Percentiles rank a stretch among this genome's conserved stretches.
Evolutionary conservation across 2,888 invertebrate species (phyloP).

Genomic region (Laothoe populi): DNA sequence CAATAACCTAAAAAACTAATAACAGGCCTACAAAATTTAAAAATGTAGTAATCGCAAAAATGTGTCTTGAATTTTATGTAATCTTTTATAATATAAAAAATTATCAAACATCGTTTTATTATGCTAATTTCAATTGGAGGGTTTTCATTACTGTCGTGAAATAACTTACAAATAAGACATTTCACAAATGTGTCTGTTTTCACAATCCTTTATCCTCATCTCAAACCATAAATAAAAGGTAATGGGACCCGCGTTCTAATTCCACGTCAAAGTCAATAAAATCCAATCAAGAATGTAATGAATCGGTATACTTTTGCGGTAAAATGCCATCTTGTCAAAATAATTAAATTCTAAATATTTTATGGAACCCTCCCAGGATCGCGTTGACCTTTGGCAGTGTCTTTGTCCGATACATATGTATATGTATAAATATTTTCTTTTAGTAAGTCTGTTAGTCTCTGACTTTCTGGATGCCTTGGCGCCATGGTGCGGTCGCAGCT

Average conservation of each 20-base stretch:
- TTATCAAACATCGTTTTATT: background rate
- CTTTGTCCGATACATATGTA: background rate
- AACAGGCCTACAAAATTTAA: too few relatives aligned
- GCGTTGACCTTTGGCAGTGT: background rate
- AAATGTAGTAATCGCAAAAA: too few relatives aligned
- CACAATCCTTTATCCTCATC: background rate
- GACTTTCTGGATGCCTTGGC: background rate
- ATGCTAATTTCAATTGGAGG: background rate
- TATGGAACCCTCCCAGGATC: background rate
- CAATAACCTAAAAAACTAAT: too few relatives aligned
- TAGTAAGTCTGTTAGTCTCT: background rate
- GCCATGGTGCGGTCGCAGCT: background rate
- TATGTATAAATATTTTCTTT: background rate
- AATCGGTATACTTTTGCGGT: slow-evolving; percentile 1
- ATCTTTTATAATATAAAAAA: too few relatives aligned
- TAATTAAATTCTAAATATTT: background rate
- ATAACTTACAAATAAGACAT: slow-evolving; percentile 10
- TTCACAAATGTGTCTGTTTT: background rate
- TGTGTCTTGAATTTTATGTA: too few relatives aligned
- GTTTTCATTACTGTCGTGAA: background rate
- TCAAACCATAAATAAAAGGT: background rate
- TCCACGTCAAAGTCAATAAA: background rate
- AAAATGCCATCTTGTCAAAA: slow-evolving; percentile 3
- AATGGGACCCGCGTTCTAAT: background rate
- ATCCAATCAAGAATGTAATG: background rate